phyloP scores from a whole-genome alignment of 2,113 vertebrate species.

The Hydrochoerus hydrochaeris region DNA sequence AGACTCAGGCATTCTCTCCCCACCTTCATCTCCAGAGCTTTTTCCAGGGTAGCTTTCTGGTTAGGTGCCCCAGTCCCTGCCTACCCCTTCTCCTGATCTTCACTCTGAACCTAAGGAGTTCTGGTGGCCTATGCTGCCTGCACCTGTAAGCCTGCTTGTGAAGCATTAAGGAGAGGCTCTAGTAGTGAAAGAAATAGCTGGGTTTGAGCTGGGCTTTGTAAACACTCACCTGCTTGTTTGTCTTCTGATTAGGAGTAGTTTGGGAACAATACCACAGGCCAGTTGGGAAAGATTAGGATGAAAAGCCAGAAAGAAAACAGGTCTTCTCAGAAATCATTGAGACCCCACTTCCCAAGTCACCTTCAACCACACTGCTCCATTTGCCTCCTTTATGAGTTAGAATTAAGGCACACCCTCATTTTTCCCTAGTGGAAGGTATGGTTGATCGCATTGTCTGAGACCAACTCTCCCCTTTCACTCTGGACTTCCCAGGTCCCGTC shows the following conservation, averaged over 20 bases:
- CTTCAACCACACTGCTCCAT: background rate
- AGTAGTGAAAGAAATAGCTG: background rate
- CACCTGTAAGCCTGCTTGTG: background rate
- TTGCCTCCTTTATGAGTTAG: constrained; percentile 14
- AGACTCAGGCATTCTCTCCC: background rate
- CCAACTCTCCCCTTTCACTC: background rate
- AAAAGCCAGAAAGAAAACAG: constrained; percentile 6
- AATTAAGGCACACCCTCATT: background rate
- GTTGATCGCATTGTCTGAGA: background rate
- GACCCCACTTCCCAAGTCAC: background rate
- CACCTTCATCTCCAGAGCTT: background rate
- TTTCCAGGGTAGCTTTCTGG: constrained; percentile 26
- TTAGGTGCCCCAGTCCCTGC: background rate
- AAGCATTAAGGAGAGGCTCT: background rate
- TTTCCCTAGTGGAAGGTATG: background rate
- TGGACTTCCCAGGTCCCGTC: background rate
- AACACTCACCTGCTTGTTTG: background rate
- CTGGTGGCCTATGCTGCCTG: background rate
- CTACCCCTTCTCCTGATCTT: background rate
- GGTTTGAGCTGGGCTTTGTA: constrained; percentile 18
- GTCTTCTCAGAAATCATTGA: constrained; percentile 13
- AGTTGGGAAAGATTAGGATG: background rate
- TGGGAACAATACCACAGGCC: constrained; percentile 28
- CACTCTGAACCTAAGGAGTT: background rate
- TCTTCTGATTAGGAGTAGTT: constrained; percentile 41